These are phyloP conservation scores for Hofmannophila pseudospretella DNA, from an alignment of 2,888 invertebrate species.

Conservation along the genomic window DNA sequence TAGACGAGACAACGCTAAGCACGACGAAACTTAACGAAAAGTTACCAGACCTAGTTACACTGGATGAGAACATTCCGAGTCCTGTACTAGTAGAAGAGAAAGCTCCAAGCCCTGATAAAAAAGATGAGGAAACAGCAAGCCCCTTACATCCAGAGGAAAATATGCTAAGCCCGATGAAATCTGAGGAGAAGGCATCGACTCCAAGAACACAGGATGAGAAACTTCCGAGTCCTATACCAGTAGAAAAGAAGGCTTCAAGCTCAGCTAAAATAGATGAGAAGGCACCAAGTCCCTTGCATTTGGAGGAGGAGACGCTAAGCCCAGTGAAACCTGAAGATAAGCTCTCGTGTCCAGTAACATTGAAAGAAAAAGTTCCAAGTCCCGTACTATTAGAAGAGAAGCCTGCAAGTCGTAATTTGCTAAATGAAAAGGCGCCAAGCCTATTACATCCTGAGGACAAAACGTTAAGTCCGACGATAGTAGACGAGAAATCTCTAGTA, in stretches of 20 bases:
- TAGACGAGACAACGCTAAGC: conserved; percentile 1
- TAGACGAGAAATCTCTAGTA: conserved; percentile 1
- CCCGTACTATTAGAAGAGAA: too few relatives aligned
- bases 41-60: background rate
- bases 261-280: background rate
- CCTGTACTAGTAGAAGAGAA: too few relatives aligned
- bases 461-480: background rate
- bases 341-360: background rate
- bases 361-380: background rate
- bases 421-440: too few relatives aligned
- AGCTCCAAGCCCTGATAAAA: conserved; percentile 4
- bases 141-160: conserved; percentile 1
- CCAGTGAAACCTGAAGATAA: background rate
- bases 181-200: too few relatives aligned
- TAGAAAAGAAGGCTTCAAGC: conserved; percentile 1
- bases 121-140: conserved; percentile 6
- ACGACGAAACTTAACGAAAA: background rate
- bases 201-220: too few relatives aligned
- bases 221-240: too few relatives aligned
- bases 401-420: background rate
- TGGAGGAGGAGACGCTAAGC: background rate
- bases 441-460: too few relatives aligned
- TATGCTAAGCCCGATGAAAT: conserved; percentile 6
- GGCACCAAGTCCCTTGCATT: too few relatives aligned
- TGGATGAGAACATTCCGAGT: conserved; percentile 3